phyloP scores from a whole-genome alignment of 1,140 invertebrate species.

The Drosophila rufa region DNA sequence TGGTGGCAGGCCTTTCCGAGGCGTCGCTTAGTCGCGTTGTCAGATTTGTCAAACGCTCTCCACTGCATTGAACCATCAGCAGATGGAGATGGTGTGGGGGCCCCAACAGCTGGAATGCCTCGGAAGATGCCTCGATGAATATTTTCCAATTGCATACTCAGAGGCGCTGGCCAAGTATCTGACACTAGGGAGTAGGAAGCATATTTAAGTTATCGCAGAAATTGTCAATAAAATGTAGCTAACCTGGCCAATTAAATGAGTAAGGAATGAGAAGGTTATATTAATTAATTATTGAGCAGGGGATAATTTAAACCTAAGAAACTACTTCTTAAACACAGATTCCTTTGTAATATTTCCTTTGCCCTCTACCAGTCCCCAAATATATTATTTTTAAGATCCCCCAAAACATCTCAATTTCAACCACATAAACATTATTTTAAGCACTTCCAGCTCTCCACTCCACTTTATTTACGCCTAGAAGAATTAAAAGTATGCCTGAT shows the following conservation, averaged over 20 bases:
- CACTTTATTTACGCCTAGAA: conserved; percentile 3
- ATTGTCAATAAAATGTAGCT: conserved; percentile 11
- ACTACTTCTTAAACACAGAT: no score
- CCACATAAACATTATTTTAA: conserved; percentile 3
- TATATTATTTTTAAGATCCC: background rate
- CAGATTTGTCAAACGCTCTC: conserved; percentile 71
- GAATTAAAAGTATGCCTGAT: conserved; percentile 1
- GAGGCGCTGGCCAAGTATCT: conserved; percentile 43
- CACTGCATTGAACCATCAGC: conserved; percentile 36
- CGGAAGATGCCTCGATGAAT: conserved; percentile 37
- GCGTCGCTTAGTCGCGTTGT: conserved; percentile 73
- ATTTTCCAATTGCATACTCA: conserved; percentile 45
- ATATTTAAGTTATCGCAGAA: background rate
- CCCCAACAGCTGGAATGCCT: conserved; percentile 37
- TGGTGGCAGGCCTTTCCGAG: conserved; percentile 29
- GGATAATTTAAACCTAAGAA: no score
- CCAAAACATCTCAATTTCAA: background rate
- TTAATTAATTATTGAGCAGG: no score
- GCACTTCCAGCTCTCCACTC: background rate
- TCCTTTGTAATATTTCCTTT: background rate
- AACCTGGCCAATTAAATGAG: background rate
- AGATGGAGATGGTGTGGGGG: background rate
- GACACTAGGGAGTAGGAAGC: conserved; percentile 2
- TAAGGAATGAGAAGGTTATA: no score
- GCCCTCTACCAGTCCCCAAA: background rate